Percentiles rank a stretch among this genome's conserved stretches.
phyloP scores from a whole-genome alignment of 92 coral and sea anemone genomes.

The Porites divaricata region DNA sequence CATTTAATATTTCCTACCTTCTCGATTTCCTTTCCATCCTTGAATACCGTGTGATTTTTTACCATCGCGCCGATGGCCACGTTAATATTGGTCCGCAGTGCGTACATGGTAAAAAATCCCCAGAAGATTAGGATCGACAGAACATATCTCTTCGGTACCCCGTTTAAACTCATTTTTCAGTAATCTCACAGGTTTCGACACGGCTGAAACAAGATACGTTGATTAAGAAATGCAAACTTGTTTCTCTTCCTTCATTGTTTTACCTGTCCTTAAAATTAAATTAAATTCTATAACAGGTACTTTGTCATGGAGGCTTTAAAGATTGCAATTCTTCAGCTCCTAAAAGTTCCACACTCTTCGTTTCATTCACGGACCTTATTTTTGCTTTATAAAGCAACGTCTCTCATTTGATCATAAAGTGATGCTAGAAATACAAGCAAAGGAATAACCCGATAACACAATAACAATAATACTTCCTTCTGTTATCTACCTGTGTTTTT shows the following conservation, averaged over 20 bases:
- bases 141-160: conserved; percentile 79
- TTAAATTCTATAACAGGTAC: neutral
- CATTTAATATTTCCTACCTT: conserved; percentile 45
- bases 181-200: neutral
- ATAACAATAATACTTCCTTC: no score
- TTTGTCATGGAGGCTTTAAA: neutral
- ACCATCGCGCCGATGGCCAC: conserved; percentile 95
- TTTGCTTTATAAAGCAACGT: neutral
- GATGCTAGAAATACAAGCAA: neutral
- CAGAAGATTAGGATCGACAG: conserved; percentile 74
- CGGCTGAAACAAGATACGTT: no score
- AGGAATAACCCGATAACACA: neutral
- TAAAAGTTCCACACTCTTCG: no score
- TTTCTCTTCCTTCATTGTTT: no score
- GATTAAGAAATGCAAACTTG: neutral
- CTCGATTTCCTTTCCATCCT: conserved; percentile 59
- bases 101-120: conserved; percentile 85
- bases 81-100: conserved; percentile 79
- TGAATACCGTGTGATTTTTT: conserved; percentile 77
- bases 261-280: neutral
- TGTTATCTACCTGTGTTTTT: neutral
- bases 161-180: conserved; percentile 5
- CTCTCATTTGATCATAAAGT: neutral
- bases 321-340: neutral
- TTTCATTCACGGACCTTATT: neutral